A percentile compares a stretch with the other conserved stretches of the same genome.
Evolutionary conservation across 2,113 vertebrate species (phyloP).

Genomic region (Lycaon pictus): DNA sequence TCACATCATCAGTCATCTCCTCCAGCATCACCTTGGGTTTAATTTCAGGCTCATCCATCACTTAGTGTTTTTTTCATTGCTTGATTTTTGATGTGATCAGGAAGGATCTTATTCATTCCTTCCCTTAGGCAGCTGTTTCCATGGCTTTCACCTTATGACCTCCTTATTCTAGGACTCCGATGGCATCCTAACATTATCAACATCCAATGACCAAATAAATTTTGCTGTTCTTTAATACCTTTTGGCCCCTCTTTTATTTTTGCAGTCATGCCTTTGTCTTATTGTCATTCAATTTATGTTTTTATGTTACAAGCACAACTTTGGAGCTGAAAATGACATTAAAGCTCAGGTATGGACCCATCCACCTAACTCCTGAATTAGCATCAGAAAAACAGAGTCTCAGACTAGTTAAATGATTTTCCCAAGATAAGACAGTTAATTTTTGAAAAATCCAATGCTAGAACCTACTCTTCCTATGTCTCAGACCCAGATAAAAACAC

Average conservation of each 20-base stretch:
- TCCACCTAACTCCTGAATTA: neutral
- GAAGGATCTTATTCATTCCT: constrained; percentile 19
- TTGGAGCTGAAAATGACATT: neutral
- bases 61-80: neutral
- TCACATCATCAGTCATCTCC: constrained; percentile 22
- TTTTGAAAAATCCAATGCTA: neutral
- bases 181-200: constrained; percentile 21
- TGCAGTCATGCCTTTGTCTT: neutral
- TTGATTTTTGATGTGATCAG: neutral
- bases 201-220: neutral
- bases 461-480: neutral
- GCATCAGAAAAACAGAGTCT: neutral
- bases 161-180: neutral
- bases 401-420: neutral
- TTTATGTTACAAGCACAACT: neutral
- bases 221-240: neutral
- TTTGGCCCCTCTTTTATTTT: neutral
- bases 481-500: neutral
- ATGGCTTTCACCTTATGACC: neutral
- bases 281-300: neutral
- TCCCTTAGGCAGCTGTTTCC: neutral
- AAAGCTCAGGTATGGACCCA: neutral
- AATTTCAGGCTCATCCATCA: constrained; percentile 22
- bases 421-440: neutral
- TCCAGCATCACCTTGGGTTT: constrained; percentile 36